Base-by-base conservation (phyloP, 2,888 invertebrate species). In the Therioaphis trifolii region DNA sequence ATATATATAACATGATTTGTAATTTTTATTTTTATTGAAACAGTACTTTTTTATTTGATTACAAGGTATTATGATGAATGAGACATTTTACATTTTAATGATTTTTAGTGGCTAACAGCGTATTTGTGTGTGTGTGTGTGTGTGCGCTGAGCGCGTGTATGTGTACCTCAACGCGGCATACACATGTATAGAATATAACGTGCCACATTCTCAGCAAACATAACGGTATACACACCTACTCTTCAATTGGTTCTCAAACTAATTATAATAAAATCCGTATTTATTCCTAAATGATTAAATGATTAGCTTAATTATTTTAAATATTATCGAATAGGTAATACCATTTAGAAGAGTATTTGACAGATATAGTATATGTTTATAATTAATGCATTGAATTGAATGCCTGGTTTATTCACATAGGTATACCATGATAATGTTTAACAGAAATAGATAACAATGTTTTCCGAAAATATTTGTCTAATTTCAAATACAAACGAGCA, bases 151-250 rank as follows among this genome's bases (percentile, higher is more conserved):
- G n/a, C n/a, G n/a, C 27, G 58, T 63, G 21, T 49, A 27, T 72
- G 21, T 21, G 46, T 72, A 82, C 68, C 49, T 77, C 29, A 35
- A 78, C 68, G 18, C 82, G n/a, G 72, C 24, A 29, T 58, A 58
- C 71, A 46, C 71, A 58, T 66, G 46, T 77, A 78, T n/a, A 78
- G 68, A 78, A 78, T 82, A 82, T 58, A 80, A 63, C 82, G 82
- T 82, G 82, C 82, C 82, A 82, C 82, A 82, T 82, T 82, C 82
- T 82, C 82, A 72, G 52, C 80, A 61, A 71, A 74, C 72, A 74
- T 82, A 82, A 82, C 82, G 82, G 82, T 82, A 82, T 82, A 72
- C 82, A 82, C 82, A 82, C 82, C 82, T 82, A 82, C 82, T 82
- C 82, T 74, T 82, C 82, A 74, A 82, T 74, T 82, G 82, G 82